A percentile compares a stretch with the other conserved stretches of the same genome.
Conservation (phyloP, 2,797 vertebrate species). For the Melanotaenia trifasciata region DNA sequence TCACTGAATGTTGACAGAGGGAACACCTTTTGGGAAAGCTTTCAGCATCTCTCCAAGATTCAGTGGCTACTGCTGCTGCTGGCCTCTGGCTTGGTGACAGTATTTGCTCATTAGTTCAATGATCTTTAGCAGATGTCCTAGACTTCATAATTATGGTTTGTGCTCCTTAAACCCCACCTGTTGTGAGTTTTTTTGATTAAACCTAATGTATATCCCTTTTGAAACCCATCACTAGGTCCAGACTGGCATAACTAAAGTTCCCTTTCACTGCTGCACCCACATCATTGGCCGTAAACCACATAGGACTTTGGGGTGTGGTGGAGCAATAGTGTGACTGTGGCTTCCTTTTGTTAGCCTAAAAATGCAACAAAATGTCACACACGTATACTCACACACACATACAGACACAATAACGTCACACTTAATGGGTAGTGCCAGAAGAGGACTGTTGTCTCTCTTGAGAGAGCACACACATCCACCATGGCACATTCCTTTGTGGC, state of each 20-base stretch:
- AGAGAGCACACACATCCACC: slow-evolving; percentile 41
- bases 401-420: slow-evolving; percentile 62
- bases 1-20: slow-evolving; percentile 35
- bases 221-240: slow-evolving; percentile 37
- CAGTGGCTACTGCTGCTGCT: slow-evolving; percentile 9
- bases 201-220: slow-evolving; percentile 24
- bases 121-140: slow-evolving; percentile 33
- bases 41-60: slow-evolving; percentile 41
- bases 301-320: slow-evolving; percentile 71
- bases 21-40: slow-evolving; percentile 52
- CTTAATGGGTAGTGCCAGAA: slow-evolving; percentile 44
- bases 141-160: slow-evolving; percentile 32
- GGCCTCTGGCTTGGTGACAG: slow-evolving; percentile 2
- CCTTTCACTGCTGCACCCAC: slow-evolving; percentile 38
- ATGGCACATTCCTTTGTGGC: slow-evolving; percentile 77
- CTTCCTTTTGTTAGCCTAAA: slow-evolving; percentile 72
- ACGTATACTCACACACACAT: slow-evolving; percentile 11
- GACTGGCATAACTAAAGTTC: slow-evolving; percentile 49
- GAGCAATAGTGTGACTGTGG: slow-evolving; percentile 64
- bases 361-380: slow-evolving; percentile 42
- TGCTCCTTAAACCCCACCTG: slow-evolving; percentile 41
- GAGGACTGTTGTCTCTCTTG: slow-evolving; percentile 45
- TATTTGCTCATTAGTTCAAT: slow-evolving; percentile 17
- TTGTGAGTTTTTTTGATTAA: slow-evolving; percentile 39
- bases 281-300: slow-evolving; percentile 51